Percentiles rank a stretch among this genome's conserved stretches.
These are phyloP conservation scores for Elegia similella DNA, from an alignment of 2,888 invertebrate species.

Conservation along the genomic window DNA sequence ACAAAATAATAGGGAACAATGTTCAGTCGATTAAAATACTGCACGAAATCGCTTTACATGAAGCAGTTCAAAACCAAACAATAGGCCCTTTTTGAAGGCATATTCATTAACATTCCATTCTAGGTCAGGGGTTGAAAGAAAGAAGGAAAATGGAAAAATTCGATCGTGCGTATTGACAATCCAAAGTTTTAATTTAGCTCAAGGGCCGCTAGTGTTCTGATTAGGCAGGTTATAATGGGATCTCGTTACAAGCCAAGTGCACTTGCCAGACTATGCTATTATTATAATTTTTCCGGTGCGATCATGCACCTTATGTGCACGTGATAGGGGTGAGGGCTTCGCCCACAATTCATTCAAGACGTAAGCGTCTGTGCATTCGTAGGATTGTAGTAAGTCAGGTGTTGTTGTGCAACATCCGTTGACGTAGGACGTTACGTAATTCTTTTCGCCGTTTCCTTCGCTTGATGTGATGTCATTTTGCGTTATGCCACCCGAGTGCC, in stretches of 20 bases:
- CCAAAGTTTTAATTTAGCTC: conserved; percentile 55
- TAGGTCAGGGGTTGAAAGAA: too few species aligned
- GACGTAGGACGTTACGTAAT: conserved; percentile 28
- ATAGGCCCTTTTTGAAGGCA: too few species aligned
- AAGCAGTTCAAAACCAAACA: too few species aligned
- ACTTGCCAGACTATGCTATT: conserved; percentile 69
- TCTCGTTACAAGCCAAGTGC: conserved; percentile 67
- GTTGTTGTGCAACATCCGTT: conserved; percentile 36
- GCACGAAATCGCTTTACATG: too few species aligned
- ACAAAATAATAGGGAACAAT: too few species aligned
- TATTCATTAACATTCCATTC: too few species aligned
- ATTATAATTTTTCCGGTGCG: conserved; percentile 45
- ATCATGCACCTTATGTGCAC: conserved; percentile 45
- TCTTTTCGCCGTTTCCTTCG: conserved; percentile 26
- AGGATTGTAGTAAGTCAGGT: conserved; percentile 43
- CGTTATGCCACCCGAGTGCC: conserved; percentile 27
- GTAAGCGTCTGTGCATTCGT: conserved; percentile 26
- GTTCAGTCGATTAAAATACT: too few species aligned
- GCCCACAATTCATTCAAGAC: conserved; percentile 35
- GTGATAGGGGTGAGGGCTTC: conserved; percentile 21
- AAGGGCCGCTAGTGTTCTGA: conserved; percentile 61
- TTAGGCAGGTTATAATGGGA: conserved; percentile 64
- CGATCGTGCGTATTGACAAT: neutral
- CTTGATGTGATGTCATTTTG: conserved; percentile 27
- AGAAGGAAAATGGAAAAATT: neutral